Base-by-base conservation (phyloP, 1,140 invertebrate genomes). In the Rhynchophorus ferrugineus region DNA sequence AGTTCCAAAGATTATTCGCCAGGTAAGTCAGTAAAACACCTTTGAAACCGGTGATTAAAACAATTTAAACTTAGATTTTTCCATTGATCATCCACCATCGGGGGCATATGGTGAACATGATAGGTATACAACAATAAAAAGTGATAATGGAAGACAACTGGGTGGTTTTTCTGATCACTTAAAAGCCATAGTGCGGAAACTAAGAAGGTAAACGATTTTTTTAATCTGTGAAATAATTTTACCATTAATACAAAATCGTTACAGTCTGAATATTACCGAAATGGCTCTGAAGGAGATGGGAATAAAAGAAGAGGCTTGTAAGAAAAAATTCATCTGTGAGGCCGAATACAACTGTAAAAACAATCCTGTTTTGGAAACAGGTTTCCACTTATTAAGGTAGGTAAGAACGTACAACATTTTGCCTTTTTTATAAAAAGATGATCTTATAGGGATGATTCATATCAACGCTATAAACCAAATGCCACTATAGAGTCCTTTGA, bases 301-400 rank as follows among this genome's bases (percentile, higher is more conserved):
- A 6, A 47, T 69, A 16, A 64, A 59, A 17, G 36, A 51, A 2
- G 50, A 56, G 0, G 50, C 58, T 22, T 69, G 67, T 41, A 65
- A 58, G 44, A 65, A 57, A 47, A 61, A 60, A 47, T 67, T 67
- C 42, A 60, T 69, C 7, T 69, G 67, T 45, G 60, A 66, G 52
- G 58, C 63, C 2, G 58, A 66, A 44, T 57, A 58, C 8, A 58
- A 54, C 18, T 54, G 58, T 0, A 54, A 59, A 36, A 50, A 52
- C 19, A 62, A 49, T 49, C 18, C 38, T 19, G 19, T 68, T 21
- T 48, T 66, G 34, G 37, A 48, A 17, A 47, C 52, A 3, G 58
- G 48, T 38, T 56, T 62, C 8, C 46, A 61, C 9, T 20, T 66
- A 7, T 54, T 67, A 3, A 61, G 60, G 65, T 67, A 57, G 52